phyloP scores from a whole-genome alignment of 2,888 invertebrate genomes.

The Drosophila merina region DNA sequence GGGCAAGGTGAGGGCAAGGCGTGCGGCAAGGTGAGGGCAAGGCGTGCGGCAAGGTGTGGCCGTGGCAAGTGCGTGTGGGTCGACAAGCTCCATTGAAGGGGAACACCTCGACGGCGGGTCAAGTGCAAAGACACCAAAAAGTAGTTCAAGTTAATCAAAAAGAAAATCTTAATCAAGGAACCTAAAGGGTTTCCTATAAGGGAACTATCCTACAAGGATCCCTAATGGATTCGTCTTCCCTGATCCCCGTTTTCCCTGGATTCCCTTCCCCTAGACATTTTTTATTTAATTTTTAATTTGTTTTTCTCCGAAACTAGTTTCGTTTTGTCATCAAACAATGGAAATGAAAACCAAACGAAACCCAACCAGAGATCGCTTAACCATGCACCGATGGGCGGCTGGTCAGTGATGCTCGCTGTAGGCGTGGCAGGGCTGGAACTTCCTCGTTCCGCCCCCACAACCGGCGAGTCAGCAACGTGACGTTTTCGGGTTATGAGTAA shows the following conservation, averaged over 20 bases:
- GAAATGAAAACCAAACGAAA: background rate
- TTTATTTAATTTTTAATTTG: slow-evolving; percentile 9
- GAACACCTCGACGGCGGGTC: slow-evolving; percentile 27
- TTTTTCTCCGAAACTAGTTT: slow-evolving; percentile 18
- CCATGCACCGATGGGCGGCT: slow-evolving; percentile 32
- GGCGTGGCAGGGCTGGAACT: slow-evolving; percentile 15
- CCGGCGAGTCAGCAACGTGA: slow-evolving; percentile 21
- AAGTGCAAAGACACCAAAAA: slow-evolving; percentile 25
- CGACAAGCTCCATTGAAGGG: slow-evolving; percentile 45
- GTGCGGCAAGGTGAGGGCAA: too few species aligned
- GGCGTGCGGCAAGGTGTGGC: background rate
- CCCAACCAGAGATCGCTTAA: slow-evolving; percentile 6
- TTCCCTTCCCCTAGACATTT: background rate
- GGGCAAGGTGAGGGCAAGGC: background rate
- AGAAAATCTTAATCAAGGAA: background rate
- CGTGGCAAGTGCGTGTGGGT: slow-evolving; percentile 17
- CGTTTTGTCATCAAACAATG: slow-evolving; percentile 9
- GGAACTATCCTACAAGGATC: background rate
- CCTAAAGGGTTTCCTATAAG: too few species aligned
- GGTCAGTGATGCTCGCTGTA: slow-evolving; percentile 18
- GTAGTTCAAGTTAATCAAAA: slow-evolving; percentile 22
- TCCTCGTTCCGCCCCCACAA: too few species aligned
- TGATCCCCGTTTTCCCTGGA: slow-evolving; percentile 4
- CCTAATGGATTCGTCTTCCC: background rate
- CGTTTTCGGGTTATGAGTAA: slow-evolving; percentile 57